These are phyloP conservation scores for Perodicticus potto DNA, from an alignment of 2,797 vertebrate genomes.

Conservation along the genomic window DNA sequence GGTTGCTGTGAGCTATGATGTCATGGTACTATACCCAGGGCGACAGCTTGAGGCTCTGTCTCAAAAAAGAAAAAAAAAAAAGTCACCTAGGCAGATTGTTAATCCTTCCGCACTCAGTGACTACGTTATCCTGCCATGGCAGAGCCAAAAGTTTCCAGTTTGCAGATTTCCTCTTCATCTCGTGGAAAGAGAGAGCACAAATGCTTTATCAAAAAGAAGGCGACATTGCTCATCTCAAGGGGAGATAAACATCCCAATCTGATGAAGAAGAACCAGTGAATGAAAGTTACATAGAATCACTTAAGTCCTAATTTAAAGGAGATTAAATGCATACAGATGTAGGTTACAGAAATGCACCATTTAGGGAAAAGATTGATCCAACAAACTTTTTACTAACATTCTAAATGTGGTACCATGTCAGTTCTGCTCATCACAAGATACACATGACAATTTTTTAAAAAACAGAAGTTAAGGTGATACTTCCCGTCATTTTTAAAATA, in stretches of 20 bases:
- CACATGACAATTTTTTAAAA: not conserved
- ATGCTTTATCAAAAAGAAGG: not conserved
- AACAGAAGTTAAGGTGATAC: not conserved
- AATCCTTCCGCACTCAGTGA: not conserved
- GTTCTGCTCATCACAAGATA: not conserved
- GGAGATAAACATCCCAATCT: not conserved
- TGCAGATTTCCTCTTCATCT: not conserved
- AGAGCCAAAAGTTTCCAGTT: not conserved
- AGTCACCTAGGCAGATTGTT: not conserved
- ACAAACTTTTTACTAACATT: not conserved
- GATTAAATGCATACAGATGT: not conserved
- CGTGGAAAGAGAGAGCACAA: not conserved
- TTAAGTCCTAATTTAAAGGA: conserved; percentile 7
- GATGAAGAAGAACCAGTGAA: not conserved
- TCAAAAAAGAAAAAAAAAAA: not conserved
- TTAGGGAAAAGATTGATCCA: conserved; percentile 5
- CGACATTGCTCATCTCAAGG: not conserved
- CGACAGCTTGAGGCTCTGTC: too few relatives aligned
- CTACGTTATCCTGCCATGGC: not conserved
- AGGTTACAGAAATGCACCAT: not conserved
- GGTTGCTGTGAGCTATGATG: too few relatives aligned
- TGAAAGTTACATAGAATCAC: not conserved
- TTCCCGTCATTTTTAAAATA: not conserved
- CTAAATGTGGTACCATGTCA: not conserved
- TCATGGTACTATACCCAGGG: too few relatives aligned